Conservation (phyloP, 2,113 vertebrate species). For the Mesocricetus auratus region DNA sequence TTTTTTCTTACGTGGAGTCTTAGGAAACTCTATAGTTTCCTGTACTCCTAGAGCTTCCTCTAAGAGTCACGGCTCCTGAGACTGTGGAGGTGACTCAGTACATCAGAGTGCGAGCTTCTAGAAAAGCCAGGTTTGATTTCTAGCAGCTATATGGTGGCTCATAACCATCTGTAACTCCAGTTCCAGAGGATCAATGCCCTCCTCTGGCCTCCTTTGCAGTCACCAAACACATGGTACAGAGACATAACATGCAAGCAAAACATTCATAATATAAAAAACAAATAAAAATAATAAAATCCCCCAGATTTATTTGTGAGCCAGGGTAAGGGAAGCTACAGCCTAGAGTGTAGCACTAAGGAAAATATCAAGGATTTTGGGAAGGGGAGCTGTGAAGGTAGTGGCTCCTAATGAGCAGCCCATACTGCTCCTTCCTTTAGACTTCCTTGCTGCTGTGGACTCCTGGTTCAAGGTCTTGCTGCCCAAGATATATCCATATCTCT, state of each 20-base stretch:
- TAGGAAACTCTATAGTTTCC: conserved; percentile 13
- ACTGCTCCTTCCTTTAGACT: conserved; percentile 87
- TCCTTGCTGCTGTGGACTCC: conserved; percentile 92
- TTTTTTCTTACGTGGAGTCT: conserved; percentile 26
- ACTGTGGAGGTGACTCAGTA: background rate
- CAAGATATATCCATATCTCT: conserved; percentile 93
- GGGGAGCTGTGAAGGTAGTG: background rate
- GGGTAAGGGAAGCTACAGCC: background rate
- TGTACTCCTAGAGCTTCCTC: background rate
- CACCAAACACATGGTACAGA: background rate
- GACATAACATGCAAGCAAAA: background rate
- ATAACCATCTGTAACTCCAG: background rate
- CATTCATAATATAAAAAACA: background rate
- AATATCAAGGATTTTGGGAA: background rate
- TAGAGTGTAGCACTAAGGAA: background rate
- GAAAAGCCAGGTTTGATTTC: background rate
- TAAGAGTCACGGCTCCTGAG: conserved; percentile 15
- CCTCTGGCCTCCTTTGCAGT: background rate
- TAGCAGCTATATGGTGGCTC: background rate
- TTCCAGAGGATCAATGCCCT: background rate
- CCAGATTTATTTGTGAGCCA: background rate
- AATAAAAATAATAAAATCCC: background rate
- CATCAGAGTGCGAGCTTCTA: background rate
- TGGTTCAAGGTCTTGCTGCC: conserved; percentile 94
- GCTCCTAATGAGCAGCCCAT: background rate